Percentiles rank a stretch among this genome's conserved stretches.
Evolutionary conservation across 2,797 vertebrate species (phyloP).

Genomic region (Aviceda leuphotes): DNA sequence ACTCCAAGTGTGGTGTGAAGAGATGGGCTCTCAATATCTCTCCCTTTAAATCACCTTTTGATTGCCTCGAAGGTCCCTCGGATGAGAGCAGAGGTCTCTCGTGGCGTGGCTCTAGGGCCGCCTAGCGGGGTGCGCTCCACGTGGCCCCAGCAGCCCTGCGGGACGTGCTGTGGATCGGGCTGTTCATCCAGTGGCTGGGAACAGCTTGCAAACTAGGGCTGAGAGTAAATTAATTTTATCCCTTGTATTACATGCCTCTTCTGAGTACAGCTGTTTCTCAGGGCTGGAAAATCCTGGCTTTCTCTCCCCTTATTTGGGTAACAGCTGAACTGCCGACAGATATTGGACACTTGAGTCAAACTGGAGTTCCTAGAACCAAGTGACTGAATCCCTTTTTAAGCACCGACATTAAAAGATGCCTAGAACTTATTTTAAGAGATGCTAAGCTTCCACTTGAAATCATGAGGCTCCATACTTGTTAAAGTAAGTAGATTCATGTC

Average conservation of each 20-base stretch:
- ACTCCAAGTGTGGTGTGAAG: fast-evolving
- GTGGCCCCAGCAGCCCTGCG: background rate
- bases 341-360: conserved; percentile 48
- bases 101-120: background rate
- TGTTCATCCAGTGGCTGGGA: background rate
- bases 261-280: conserved; percentile 40
- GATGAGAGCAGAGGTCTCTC: background rate
- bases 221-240: background rate
- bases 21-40: background rate
- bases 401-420: background rate
- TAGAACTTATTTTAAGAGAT: conserved; percentile 62
- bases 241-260: background rate
- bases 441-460: conserved; percentile 47
- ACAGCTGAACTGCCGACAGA: conserved; percentile 35
- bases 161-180: fast-evolving
- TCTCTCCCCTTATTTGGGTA: conserved; percentile 21
- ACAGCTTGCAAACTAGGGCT: fast-evolving
- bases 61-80: background rate
- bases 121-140: background rate
- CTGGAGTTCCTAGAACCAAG: conserved; percentile 46
- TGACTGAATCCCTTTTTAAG: conserved; percentile 36
- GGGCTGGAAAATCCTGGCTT: conserved; percentile 62
- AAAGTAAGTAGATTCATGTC: background rate
- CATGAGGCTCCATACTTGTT: background rate
- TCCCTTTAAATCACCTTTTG: background rate